Percentiles rank a stretch among this genome's conserved stretches.
Conservation (phyloP, 2,797 vertebrate species). For the Protosalanx chinensis region DNA sequence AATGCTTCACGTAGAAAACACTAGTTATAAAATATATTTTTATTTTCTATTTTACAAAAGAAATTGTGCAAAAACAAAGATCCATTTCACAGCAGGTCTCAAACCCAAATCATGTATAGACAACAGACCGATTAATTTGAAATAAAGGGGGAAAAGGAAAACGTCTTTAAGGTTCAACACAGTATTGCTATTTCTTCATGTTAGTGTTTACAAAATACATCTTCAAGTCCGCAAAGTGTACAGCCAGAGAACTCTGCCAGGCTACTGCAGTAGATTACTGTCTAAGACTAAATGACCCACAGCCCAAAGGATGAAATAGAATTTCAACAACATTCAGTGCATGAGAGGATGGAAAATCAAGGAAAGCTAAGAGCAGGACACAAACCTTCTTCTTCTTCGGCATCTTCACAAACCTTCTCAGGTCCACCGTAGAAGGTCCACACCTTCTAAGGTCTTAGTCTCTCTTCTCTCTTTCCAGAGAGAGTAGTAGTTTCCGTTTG, state of each 20-base stretch:
- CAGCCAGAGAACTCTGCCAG: no score
- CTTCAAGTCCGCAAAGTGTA: no score
- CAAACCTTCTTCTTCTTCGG: not conserved
- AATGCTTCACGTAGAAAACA: not conserved
- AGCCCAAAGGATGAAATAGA: no score
- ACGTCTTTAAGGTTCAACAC: not conserved
- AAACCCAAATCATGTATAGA: not conserved
- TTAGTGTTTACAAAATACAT: not conserved
- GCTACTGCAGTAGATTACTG: no score
- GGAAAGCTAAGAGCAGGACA: not conserved
- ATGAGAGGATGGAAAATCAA: not conserved
- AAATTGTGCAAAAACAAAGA: conserved; percentile 2
- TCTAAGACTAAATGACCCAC: no score
- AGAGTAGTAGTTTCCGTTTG: conserved; percentile 52
- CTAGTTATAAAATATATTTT: conserved; percentile 1
- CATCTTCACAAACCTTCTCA: conserved; percentile 45
- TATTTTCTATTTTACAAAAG: not conserved
- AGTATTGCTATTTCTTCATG: not conserved
- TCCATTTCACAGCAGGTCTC: not conserved
- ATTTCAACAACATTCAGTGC: not conserved
- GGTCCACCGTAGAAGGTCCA: not conserved
- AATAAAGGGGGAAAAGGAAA: not conserved
- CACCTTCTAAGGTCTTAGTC: conserved; percentile 56
- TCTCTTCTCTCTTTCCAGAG: conserved; percentile 71
- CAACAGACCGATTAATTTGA: not conserved